Conservation (phyloP, 2,797 vertebrate genomes). For the Chaetodon trifasciatus region DNA sequence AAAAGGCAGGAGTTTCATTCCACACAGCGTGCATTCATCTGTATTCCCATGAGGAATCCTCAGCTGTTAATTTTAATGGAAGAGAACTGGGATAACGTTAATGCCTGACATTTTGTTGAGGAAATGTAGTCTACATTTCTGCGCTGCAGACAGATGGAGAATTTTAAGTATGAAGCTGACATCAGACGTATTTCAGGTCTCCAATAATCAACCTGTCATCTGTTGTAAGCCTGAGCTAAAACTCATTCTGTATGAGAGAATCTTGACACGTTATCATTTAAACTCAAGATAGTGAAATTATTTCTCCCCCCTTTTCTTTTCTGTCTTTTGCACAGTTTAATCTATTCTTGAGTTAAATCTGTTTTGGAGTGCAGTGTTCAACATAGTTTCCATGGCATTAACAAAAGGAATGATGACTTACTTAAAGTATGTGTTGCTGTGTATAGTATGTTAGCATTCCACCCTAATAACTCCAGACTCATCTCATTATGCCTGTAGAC, state of each 20-base stretch:
- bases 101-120: conserved; percentile 45
- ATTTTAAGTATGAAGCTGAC: conserved; percentile 52
- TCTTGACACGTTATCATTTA: conserved; percentile 29
- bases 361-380: conserved; percentile 38
- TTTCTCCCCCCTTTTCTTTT: conserved; percentile 19
- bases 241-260: conserved; percentile 24
- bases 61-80: conserved; percentile 65
- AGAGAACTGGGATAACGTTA: conserved; percentile 40
- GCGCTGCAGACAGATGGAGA: conserved; percentile 24
- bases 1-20: conserved; percentile 60
- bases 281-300: conserved; percentile 8
- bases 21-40: conserved; percentile 57
- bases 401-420: conserved; percentile 46
- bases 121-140: conserved; percentile 41
- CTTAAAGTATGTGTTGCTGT: conserved; percentile 35
- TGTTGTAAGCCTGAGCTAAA: conserved; percentile 40
- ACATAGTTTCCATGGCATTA: conserved; percentile 41
- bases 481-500: conserved; percentile 27
- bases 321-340: conserved; percentile 19
- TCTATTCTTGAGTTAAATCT: conserved; percentile 25
- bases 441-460: conserved; percentile 44
- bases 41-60: conserved; percentile 44
- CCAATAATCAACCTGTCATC: conserved; percentile 61
- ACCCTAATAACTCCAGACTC: conserved; percentile 23
- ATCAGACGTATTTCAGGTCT: conserved; percentile 43